Conservation (phyloP, 2,888 invertebrate species). For the Folsomia manolachei region DNA sequence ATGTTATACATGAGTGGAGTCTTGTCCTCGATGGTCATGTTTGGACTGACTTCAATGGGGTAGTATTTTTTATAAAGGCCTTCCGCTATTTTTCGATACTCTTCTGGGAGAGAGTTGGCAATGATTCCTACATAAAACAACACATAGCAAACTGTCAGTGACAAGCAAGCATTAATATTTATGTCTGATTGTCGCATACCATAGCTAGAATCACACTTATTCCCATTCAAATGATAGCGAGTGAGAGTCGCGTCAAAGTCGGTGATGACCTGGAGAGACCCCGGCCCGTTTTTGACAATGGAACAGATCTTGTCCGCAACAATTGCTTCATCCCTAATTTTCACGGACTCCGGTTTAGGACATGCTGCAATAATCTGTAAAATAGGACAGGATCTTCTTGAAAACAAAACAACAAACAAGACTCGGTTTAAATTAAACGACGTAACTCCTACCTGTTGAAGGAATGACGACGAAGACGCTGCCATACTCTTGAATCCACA, state of each 20-base stretch:
- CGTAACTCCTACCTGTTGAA: too few species aligned
- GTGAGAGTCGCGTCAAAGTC: slow-evolving; percentile 90
- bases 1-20: slow-evolving; percentile 61
- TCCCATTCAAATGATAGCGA: slow-evolving; percentile 71
- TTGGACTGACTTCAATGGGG: slow-evolving; percentile 79
- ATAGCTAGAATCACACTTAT: slow-evolving; percentile 73
- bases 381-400: too few species aligned
- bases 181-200: too few species aligned
- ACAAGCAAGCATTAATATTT: too few species aligned
- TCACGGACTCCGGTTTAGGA: background rate
- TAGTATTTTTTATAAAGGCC: slow-evolving; percentile 69
- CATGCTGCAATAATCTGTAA: background rate
- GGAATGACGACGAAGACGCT: too few species aligned
- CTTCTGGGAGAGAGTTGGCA: slow-evolving; percentile 66
- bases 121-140: slow-evolving; percentile 69
- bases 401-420: too few species aligned
- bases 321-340: background rate
- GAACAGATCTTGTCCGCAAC: background rate
- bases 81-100: slow-evolving; percentile 64
- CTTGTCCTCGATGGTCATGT: slow-evolving; percentile 69
- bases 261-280: slow-evolving; percentile 67
- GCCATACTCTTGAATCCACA: too few species aligned
- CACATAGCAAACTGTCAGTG: slow-evolving; percentile 36
- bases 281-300: background rate
- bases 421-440: too few species aligned